phyloP scores from a whole-genome alignment of 2,888 invertebrate genomes.

The Priocnemis perturbator region DNA sequence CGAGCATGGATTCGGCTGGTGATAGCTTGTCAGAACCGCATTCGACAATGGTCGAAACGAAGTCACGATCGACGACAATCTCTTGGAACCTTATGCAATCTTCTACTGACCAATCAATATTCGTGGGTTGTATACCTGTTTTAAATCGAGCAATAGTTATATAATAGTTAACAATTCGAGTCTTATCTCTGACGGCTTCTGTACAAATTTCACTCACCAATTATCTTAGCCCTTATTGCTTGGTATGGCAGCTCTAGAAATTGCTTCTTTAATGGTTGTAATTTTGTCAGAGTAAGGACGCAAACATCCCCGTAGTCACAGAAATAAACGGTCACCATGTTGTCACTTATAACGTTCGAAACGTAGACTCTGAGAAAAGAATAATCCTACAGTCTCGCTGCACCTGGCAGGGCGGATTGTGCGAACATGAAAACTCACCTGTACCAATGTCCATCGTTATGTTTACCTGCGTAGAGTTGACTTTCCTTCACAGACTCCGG shows the following conservation, averaged over 20 bases:
- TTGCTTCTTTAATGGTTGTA: slow-evolving; percentile 77
- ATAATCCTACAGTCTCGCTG: background rate
- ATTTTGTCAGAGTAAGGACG: slow-evolving; percentile 77
- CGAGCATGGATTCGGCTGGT: slow-evolving; percentile 80
- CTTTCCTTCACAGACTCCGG: slow-evolving; percentile 76
- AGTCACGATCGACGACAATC: slow-evolving; percentile 82
- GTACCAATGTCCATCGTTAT: slow-evolving; percentile 83
- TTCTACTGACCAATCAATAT: slow-evolving; percentile 83
- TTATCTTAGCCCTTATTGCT: slow-evolving; percentile 81
- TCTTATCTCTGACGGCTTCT: slow-evolving; percentile 11
- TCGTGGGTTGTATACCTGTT: slow-evolving; percentile 77
- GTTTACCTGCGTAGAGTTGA: slow-evolving; percentile 82
- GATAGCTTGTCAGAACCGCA: slow-evolving; percentile 80
- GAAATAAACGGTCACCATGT: slow-evolving; percentile 79
- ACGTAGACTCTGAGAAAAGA: slow-evolving; percentile 75
- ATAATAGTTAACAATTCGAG: slow-evolving; percentile 9
- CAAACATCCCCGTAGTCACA: slow-evolving; percentile 82
- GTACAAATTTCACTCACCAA: slow-evolving; percentile 74
- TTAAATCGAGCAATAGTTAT: slow-evolving; percentile 19
- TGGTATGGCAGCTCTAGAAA: slow-evolving; percentile 81
- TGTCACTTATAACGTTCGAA: slow-evolving; percentile 77
- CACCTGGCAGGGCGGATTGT: background rate
- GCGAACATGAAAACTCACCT: slow-evolving; percentile 77
- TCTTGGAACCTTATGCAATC: slow-evolving; percentile 85
- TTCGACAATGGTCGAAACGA: slow-evolving; percentile 82